Base-by-base conservation (phyloP, 2,113 vertebrate species). In the Eleginops maclovinus region DNA sequence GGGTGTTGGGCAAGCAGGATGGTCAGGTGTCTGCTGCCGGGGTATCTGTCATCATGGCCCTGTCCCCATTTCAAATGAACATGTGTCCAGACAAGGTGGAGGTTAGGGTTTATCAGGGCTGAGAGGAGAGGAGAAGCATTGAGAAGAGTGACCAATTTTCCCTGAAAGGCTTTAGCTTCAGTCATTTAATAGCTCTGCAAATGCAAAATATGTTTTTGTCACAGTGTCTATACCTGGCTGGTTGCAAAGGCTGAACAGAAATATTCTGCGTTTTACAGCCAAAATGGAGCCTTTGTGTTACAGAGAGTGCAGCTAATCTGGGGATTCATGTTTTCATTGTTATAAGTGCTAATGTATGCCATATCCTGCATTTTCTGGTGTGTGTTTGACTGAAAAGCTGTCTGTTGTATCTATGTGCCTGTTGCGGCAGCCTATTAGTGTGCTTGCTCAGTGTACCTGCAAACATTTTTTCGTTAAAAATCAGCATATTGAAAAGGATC, bases 11-110 rank as follows among this genome's bases (percentile, higher is more conserved):
- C 66, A 51, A 8, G 62, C 62, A 68, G 70, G 55, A 83, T 55
- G 77, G 84, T 82, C 86, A 82, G 80, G 77, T 83, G 82, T 84
- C 75, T 69, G 56, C 72, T 64, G 75, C 49, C 14, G 21, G 62
- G 77, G 53, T 81, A 79, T 83, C 81, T 81, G 81, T 77, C 79
- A 81, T 77, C 59, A 11, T 19, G 64, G 9, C 68, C 11, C 58
- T 44, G 77, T 75, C 77, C 72, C 66, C 26, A 10, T 66, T 87
- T 83, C 28, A 75, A 75, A 59, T 60, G 67, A 88, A 83, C 81
- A 84, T 51, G 72, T 86, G 86, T 88, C 59, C 72, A 44, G 75
- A n/a, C 66, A 43, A 61, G 76, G 67, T 58, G 64, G 54, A 84
- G 72, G 84, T 76, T 73, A 41, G 61, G 72, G 82, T 82, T 84